These are phyloP conservation scores for Dryobotodes eremita DNA, from an alignment of 2,888 invertebrate species.

Conservation along the genomic window DNA sequence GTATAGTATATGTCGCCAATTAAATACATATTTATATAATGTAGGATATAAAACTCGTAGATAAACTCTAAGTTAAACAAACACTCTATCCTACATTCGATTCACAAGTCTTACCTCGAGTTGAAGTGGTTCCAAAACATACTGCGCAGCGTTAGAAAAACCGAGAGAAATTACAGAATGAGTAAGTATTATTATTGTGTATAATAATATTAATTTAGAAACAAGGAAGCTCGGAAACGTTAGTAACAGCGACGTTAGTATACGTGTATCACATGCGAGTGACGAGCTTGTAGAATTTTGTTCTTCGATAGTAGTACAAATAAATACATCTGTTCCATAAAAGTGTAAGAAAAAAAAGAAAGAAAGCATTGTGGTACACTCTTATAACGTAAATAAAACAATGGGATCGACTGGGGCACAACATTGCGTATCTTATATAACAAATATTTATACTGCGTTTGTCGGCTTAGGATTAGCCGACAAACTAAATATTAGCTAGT, in stretches of 20 bases:
- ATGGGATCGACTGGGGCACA: conserved; percentile 94
- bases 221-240: conserved; percentile 72
- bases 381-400: conserved; percentile 87
- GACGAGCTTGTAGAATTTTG: conserved; percentile 72
- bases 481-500: conserved; percentile 50
- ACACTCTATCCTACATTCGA: conserved; percentile 81
- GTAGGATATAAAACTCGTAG: conserved; percentile 61
- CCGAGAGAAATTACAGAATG: conserved; percentile 92
- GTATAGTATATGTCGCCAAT: conserved; percentile 63
- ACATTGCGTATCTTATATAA: conserved; percentile 92
- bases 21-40: conserved; percentile 65
- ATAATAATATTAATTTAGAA: conserved; percentile 83
- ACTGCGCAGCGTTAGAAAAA: conserved; percentile 96
- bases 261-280: conserved; percentile 83
- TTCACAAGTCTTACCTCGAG: conserved; percentile 96
- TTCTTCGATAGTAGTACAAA: conserved; percentile 69
- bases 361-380: conserved; percentile 85
- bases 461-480: conserved; percentile 48
- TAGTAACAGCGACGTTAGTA: conserved; percentile 65
- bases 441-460: conserved; percentile 76
- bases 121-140: conserved; percentile 99
- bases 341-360: conserved; percentile 81
- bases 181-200: conserved; percentile 85
- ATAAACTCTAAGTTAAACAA: conserved; percentile 63
- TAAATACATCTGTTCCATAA: conserved; percentile 70